Percentiles rank a stretch among this genome's conserved stretches.
phyloP scores from a whole-genome alignment of 2,888 invertebrate species.

The Habroteleia sp. region DNA sequence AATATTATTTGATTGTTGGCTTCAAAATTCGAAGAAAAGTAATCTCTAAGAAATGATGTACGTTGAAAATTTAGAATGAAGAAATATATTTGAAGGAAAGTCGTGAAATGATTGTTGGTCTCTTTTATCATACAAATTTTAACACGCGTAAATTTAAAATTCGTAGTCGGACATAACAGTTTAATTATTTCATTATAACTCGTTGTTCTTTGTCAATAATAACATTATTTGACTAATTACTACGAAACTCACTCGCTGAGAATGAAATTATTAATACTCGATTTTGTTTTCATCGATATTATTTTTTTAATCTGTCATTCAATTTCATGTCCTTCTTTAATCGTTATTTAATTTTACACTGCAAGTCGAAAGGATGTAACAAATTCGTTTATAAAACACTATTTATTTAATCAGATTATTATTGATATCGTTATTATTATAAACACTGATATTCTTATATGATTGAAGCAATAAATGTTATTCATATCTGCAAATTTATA shows the following conservation, averaged over 20 bases:
- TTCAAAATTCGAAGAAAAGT: constrained; percentile 20
- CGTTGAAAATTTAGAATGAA: constrained; percentile 18
- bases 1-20: constrained; percentile 39
- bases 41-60: constrained; percentile 23
- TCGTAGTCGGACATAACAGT: constrained; percentile 1
- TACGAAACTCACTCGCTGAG: too few species aligned
- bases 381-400: constrained; percentile 11
- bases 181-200: too few species aligned
- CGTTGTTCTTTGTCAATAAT: too few species aligned
- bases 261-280: too few species aligned
- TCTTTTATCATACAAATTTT: too few species aligned
- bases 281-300: too few species aligned
- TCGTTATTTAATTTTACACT: constrained; percentile 29
- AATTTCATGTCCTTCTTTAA: too few species aligned
- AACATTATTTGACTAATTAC: too few species aligned
- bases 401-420: constrained; percentile 26
- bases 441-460: constrained; percentile 43
- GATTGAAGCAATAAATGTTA: constrained; percentile 56
- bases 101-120: constrained; percentile 1
- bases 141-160: background rate
- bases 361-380: background rate
- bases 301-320: too few species aligned
- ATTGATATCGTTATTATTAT: constrained; percentile 33
- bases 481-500: constrained; percentile 42
- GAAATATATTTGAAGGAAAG: constrained; percentile 37